Base-by-base conservation (phyloP, 2,113 vertebrate species). In the Pollimyrus isidori region DNA sequence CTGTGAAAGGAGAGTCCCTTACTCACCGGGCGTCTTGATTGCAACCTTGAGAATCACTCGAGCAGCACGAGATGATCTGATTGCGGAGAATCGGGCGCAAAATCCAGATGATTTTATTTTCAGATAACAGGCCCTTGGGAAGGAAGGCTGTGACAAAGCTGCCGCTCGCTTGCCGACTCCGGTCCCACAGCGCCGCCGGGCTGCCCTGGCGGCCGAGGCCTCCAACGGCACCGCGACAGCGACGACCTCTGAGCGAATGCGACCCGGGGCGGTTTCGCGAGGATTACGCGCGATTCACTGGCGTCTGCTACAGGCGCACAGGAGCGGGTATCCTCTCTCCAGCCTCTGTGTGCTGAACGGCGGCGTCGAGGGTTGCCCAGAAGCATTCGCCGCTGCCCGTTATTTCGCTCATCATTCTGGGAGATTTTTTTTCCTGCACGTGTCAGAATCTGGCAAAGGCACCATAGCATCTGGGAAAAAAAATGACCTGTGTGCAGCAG, bases 31-130 rank as follows among this genome's bases (percentile, higher is more conserved):
- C 15, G 58, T 4, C 82, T 86, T 89, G 89, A 86, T 89, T 89
- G 82, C 89, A 86, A 69, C 82, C 58, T 89, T 30, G 42, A 85
- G 56, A 89, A 86, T 86, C 82, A 65, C 53, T 89, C n/a, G 2
- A 35, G 42, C 42, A 89, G 26, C 39, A 69, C 56, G 49, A 17
- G 83, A 86, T 42, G 56, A 89, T 69, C 56, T 86, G 89, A 89
- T 89, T 89, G 56, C 56, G 7, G 45, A 7, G 35, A 19, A n/a
- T 69, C 17, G 5, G 19, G 56, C 7, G 48, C n/a, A n/a, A 65
- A 62, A 62, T 39, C 21, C n/a, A 73, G 30, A 69, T 69, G 83
- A 86, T 83, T 35, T 82, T 83, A 89, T 89, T 42, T 84, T 89
- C 76, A 45, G 73, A 45, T 76, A 89, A 89, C 69, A 82, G 21